Evolutionary conservation across 2,888 invertebrate species (phyloP).

Genomic region (Microctonus aethiopoides): DNA sequence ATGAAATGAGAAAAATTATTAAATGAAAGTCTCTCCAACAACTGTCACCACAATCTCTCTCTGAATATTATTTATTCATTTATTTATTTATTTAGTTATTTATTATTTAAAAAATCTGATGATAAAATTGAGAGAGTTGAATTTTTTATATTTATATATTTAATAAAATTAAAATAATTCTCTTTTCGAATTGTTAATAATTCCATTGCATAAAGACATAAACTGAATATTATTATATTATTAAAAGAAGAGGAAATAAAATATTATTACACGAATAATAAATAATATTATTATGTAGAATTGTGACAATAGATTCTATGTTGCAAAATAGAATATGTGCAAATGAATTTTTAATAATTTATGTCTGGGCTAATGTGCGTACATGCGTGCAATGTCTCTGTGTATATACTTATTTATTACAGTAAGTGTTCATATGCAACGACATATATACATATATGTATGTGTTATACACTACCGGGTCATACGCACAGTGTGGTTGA

Average conservation of each 20-base stretch:
- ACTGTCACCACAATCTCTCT: slow-evolving; percentile 8
- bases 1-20: slow-evolving; percentile 8
- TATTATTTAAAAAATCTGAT: no score
- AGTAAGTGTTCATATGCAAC: background rate
- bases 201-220: background rate
- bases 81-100: background rate
- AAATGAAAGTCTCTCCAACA: slow-evolving; percentile 16
- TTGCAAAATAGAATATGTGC: background rate
- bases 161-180: no score
- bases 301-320: background rate
- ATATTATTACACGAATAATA: background rate
- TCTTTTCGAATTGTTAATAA: no score
- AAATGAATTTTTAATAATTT: background rate
- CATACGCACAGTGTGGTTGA: background rate
- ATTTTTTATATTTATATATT: no score
- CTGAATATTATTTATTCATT: no score
- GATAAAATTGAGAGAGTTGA: no score
- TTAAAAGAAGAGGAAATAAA: background rate
- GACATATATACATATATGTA: background rate
- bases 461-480: background rate
- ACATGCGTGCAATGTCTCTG: no score
- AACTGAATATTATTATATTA: background rate
- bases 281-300: background rate
- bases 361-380: no score
- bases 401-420: background rate